Evolutionary conservation across 2,797 vertebrate species (phyloP).

Genomic region (Sebastes kiyomatsui): DNA sequence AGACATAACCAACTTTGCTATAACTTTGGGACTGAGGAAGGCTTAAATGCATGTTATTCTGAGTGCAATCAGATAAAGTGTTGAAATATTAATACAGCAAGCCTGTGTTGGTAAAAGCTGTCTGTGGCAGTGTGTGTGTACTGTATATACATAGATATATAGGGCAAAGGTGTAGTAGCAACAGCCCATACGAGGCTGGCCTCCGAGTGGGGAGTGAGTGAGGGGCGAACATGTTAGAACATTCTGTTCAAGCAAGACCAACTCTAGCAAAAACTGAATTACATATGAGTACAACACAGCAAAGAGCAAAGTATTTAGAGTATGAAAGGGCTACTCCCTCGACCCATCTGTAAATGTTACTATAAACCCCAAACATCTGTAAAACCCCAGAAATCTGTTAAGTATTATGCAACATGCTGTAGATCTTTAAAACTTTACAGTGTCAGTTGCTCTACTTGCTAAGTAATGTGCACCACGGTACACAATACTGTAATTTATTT

Average conservation of each 20-base stretch:
- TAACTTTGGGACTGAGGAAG: neutral
- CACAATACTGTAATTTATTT: neutral
- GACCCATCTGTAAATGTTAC: neutral
- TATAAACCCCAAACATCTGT: neutral
- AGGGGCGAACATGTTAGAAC: constrained; percentile 41
- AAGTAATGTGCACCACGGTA: neutral
- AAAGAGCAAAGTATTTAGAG: neutral
- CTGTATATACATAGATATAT: neutral
- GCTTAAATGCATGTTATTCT: neutral
- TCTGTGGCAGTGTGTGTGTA: neutral
- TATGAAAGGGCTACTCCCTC: neutral
- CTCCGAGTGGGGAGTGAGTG: constrained; percentile 28
- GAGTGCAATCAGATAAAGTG: neutral
- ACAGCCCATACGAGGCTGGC: neutral
- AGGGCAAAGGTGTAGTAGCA: neutral
- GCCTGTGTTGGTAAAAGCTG: neutral
- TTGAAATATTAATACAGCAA: neutral
- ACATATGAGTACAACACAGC: neutral
- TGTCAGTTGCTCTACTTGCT: neutral
- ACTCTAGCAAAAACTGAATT: constrained; percentile 4
- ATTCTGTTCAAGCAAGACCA: constrained; percentile 57
- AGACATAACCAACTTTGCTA: neutral
- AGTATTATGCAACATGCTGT: neutral
- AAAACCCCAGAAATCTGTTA: neutral
- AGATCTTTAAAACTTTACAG: neutral